Evolutionary conservation across 2,113 vertebrate species (phyloP).

Genomic region (Barbus barbus): DNA sequence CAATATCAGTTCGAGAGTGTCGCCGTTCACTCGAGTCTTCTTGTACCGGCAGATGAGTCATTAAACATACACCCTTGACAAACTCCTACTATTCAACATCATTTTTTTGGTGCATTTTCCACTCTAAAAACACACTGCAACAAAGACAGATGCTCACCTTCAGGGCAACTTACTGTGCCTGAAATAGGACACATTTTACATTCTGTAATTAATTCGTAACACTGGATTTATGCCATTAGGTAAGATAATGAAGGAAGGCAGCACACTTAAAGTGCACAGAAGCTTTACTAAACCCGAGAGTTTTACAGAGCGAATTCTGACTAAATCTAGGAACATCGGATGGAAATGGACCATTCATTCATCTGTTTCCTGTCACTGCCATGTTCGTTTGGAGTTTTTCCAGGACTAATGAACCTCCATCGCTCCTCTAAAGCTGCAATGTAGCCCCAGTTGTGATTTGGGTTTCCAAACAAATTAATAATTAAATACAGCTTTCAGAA

Average conservation of each 20-base stretch:
- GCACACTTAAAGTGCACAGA: constrained; percentile 56
- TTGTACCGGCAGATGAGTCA: constrained; percentile 9
- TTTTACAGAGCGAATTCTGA: background rate
- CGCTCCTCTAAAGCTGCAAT: constrained; percentile 52
- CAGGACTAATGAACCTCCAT: constrained; percentile 38
- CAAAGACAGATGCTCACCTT: constrained; percentile 57
- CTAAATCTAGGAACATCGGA: background rate
- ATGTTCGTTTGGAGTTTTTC: constrained; percentile 36
- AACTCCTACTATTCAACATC: constrained; percentile 24
- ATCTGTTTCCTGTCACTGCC: background rate
- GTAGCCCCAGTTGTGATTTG: constrained; percentile 63
- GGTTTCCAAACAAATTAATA: constrained; percentile 69
- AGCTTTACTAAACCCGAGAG: constrained; percentile 5
- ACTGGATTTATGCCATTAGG: constrained; percentile 45
- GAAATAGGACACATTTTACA: constrained; percentile 53
- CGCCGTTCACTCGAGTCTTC: constrained; percentile 3
- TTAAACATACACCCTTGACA: constrained; percentile 38
- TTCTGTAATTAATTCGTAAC: constrained; percentile 52
- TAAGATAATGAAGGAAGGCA: constrained; percentile 55
- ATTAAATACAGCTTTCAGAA: constrained; percentile 66
- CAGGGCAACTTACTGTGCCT: constrained; percentile 48
- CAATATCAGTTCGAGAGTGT: constrained; percentile 41
- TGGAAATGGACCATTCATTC: background rate
- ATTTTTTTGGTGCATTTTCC: constrained; percentile 46
- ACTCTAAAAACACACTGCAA: constrained; percentile 49